phyloP scores from a whole-genome alignment of 2,797 vertebrate genomes.

The Catharus ustulatus region DNA sequence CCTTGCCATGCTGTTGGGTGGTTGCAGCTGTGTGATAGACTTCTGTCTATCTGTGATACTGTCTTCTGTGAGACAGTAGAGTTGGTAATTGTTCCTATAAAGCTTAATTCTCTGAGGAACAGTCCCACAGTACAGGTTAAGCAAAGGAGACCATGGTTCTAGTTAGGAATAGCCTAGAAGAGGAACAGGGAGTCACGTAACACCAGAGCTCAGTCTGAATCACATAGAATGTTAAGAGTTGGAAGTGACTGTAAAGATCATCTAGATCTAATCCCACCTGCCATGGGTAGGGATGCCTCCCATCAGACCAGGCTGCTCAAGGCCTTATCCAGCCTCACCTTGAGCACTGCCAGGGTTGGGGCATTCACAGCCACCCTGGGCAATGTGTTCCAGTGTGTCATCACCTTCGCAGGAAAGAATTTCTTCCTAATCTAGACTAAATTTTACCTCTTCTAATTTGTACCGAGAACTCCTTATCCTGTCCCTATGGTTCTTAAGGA shows the following conservation, averaged over 20 bases:
- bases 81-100: not conserved
- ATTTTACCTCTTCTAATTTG: not conserved
- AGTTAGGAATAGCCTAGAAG: not conserved
- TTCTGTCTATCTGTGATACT: not conserved
- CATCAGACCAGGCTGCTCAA: not conserved
- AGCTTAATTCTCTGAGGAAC: not conserved
- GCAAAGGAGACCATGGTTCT: not conserved
- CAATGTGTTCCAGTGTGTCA: not conserved
- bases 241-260: not conserved
- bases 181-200: not conserved
- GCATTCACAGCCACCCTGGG: not conserved
- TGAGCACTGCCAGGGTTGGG: not conserved
- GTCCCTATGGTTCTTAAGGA: not conserved
- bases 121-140: not conserved
- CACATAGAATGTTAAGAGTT: not conserved
- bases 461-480: not conserved
- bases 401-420: not conserved
- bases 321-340: not conserved
- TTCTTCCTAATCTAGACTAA: not conserved
- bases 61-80: not conserved
- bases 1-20: fast-evolving
- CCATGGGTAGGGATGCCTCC: not conserved
- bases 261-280: not conserved
- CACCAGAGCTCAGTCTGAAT: not conserved
- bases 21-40: not conserved